Percentiles rank a stretch among this genome's conserved stretches.
Evolutionary conservation across 2,888 invertebrate species (phyloP).

Genomic region (Morpho achilles): DNA sequence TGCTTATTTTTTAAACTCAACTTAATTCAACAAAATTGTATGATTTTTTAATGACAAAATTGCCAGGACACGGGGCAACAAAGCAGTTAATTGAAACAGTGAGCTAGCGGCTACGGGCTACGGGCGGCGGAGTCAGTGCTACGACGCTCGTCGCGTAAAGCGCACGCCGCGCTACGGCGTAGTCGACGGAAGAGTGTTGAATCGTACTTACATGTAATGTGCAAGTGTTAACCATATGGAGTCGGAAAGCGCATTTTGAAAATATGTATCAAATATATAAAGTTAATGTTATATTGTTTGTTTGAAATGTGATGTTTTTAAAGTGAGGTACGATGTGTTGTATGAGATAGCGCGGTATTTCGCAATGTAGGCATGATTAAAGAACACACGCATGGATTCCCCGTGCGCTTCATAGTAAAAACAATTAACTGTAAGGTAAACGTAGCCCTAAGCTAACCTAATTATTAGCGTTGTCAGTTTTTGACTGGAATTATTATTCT

Average conservation of each 20-base stretch:
- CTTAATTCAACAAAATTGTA: slow-evolving; percentile 13
- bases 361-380: slow-evolving; percentile 15
- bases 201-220: slow-evolving; percentile 54
- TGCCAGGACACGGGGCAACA: slow-evolving; percentile 58
- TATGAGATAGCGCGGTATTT: slow-evolving; percentile 16
- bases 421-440: slow-evolving; percentile 1
- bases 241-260: slow-evolving; percentile 47
- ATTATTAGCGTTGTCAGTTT: not conserved
- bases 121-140: slow-evolving; percentile 63
- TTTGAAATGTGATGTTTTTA: slow-evolving; percentile 9
- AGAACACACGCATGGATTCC: slow-evolving; percentile 8
- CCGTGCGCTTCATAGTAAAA: not conserved
- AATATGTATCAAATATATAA: slow-evolving; percentile 1
- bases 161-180: slow-evolving; percentile 54
- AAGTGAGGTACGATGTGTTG: slow-evolving; percentile 24
- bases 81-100: slow-evolving; percentile 72
- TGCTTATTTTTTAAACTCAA: not conserved
- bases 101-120: slow-evolving; percentile 40
- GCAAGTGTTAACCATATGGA: slow-evolving; percentile 45
- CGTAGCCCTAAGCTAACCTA: not conserved
- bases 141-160: slow-evolving; percentile 67
- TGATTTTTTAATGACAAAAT: slow-evolving; percentile 40
- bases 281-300: not conserved
- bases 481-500: too few species aligned
- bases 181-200: slow-evolving; percentile 49